These are phyloP conservation scores for Capitulum mitella DNA, from an alignment of 2,888 invertebrate species.

Conservation along the genomic window DNA sequence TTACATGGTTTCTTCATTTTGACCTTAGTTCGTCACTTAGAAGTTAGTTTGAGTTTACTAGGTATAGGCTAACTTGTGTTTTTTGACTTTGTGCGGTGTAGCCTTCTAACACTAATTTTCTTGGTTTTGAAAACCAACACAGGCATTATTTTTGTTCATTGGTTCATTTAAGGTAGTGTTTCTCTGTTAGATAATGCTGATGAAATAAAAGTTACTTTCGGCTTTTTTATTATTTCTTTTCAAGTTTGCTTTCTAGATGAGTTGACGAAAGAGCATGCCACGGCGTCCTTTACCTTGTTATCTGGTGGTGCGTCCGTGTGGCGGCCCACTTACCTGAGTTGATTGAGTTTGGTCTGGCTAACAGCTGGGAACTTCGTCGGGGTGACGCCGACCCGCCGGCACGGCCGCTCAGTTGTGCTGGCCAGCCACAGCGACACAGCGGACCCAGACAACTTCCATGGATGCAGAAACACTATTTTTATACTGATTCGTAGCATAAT, in stretches of 20 bases:
- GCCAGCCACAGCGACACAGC: neutral
- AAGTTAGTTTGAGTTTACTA: conserved; percentile 20
- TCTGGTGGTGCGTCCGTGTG: neutral
- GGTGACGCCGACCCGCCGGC: neutral
- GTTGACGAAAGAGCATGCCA: conserved; percentile 11
- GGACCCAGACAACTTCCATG: neutral
- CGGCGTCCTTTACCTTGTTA: neutral
- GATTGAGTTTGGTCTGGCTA: conserved; percentile 1
- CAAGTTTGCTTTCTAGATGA: conserved; percentile 11
- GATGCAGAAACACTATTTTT: conserved; percentile 22
- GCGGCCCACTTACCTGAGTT: neutral
- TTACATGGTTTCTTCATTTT: conserved; percentile 15
- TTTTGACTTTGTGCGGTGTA: conserved; percentile 6
- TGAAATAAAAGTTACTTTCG: conserved; percentile 23
- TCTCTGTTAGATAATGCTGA: conserved; percentile 21
- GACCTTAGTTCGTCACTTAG: conserved; percentile 13
- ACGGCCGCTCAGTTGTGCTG: neutral
- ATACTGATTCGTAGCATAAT: conserved; percentile 15
- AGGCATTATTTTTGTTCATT: conserved; percentile 12
- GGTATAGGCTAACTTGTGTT: conserved; percentile 12
- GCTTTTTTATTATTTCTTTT: neutral
- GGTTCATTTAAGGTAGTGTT: conserved; percentile 18
- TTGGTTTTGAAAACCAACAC: conserved; percentile 23
- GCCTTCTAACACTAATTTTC: conserved; percentile 22
- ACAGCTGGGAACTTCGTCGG: neutral